These are phyloP conservation scores for Manis javanica DNA, from an alignment of 2,797 vertebrate species.

Conservation along the genomic window DNA sequence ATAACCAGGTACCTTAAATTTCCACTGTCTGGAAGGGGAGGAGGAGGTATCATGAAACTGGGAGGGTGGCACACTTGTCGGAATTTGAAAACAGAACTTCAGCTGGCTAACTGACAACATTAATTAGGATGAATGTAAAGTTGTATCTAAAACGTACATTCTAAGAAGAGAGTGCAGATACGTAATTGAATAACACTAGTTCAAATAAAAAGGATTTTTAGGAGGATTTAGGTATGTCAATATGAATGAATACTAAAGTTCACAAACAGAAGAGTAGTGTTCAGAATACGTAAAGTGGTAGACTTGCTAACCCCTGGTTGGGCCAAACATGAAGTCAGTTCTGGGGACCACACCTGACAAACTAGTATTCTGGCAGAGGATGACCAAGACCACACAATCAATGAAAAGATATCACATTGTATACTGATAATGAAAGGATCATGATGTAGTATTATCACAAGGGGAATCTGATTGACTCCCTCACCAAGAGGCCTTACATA, in stretches of 20 bases:
- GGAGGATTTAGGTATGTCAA: neutral
- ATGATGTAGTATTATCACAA: neutral
- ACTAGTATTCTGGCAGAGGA: neutral
- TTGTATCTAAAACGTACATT: slow-evolving; percentile 13
- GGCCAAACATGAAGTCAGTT: neutral
- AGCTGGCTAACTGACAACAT: neutral
- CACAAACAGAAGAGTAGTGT: neutral
- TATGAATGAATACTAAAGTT: neutral
- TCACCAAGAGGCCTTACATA: neutral
- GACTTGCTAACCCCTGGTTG: neutral
- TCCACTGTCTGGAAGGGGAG: neutral
- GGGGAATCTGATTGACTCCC: neutral
- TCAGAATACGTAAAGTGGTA: neutral
- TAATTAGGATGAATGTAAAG: neutral
- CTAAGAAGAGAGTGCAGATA: neutral
- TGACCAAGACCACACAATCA: neutral
- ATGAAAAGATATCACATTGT: neutral
- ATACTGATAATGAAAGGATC: neutral
- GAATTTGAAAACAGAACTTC: slow-evolving; percentile 21
- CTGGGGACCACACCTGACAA: neutral
- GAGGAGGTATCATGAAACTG: neutral
- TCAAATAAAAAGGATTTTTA: neutral
- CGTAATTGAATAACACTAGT: neutral
- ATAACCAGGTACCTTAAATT: slow-evolving; percentile 91
- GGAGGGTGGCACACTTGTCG: neutral